phyloP scores from a whole-genome alignment of 2,888 invertebrate species.

The Ypsolopha sequella region DNA sequence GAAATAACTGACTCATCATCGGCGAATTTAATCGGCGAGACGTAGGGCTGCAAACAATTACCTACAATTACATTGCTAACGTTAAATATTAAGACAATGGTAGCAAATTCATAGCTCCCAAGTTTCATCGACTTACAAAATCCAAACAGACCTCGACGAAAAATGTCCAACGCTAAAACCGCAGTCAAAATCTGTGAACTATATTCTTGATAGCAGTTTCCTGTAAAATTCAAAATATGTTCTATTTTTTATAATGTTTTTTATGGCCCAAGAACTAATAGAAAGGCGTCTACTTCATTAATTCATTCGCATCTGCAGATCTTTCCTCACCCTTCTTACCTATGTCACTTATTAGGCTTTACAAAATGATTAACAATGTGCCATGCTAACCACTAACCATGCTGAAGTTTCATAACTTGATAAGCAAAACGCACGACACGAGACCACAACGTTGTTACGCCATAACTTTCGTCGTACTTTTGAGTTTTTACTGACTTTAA shows the following conservation, averaged over 20 bases:
- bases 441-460: slow-evolving; percentile 32
- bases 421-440: slow-evolving; percentile 52
- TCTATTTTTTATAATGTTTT: not conserved
- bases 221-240: slow-evolving; percentile 20
- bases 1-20: slow-evolving; percentile 19
- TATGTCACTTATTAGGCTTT: not conserved
- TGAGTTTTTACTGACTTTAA: not conserved
- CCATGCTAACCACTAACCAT: no score
- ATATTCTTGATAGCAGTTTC: slow-evolving; percentile 55
- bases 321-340: not conserved
- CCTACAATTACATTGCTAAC: slow-evolving; percentile 47
- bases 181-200: slow-evolving; percentile 53
- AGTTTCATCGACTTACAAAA: slow-evolving; percentile 39
- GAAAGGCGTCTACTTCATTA: not conserved
- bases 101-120: not conserved
- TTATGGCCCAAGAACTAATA: not conserved
- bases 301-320: not conserved
- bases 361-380: not conserved
- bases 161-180: slow-evolving; percentile 49
- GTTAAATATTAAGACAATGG: not conserved
- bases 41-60: slow-evolving; percentile 64
- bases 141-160: slow-evolving; percentile 41
- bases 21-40: slow-evolving; percentile 52
- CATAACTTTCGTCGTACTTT: not conserved
- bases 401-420: slow-evolving; percentile 43